phyloP scores from a whole-genome alignment of 2,888 invertebrate genomes.

The Tortrix viridana region DNA sequence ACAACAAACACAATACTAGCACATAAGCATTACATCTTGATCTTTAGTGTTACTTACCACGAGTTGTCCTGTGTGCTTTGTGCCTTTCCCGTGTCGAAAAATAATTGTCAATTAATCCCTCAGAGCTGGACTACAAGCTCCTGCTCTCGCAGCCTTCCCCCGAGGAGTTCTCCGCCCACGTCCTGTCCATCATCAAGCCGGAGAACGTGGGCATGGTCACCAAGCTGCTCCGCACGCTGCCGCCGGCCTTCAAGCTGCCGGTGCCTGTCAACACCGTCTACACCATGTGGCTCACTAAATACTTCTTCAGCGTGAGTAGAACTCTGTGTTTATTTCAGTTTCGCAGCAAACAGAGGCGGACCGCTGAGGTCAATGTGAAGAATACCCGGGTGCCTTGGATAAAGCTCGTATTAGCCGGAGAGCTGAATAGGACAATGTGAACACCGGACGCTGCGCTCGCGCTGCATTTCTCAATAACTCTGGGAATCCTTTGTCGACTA shows the following conservation, averaged over 20 bases:
- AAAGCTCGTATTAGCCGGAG: too few species aligned
- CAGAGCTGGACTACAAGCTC: slow-evolving; percentile 57
- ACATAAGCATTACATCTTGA: too few species aligned
- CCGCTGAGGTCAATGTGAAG: too few species aligned
- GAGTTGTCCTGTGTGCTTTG: too few species aligned
- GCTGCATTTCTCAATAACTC: too few species aligned
- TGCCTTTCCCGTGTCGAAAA: too few species aligned
- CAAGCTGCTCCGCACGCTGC: slow-evolving; percentile 72
- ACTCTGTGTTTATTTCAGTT: background rate
- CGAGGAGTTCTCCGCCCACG: slow-evolving; percentile 55
- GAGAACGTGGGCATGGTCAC: slow-evolving; percentile 69
- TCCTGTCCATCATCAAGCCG: slow-evolving; percentile 59
- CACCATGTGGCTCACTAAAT: slow-evolving; percentile 70
- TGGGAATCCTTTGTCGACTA: too few species aligned
- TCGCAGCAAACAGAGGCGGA: background rate
- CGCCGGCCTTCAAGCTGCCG: slow-evolving; percentile 59
- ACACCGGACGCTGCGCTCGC: too few species aligned
- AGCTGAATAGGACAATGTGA: too few species aligned
- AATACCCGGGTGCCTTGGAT: too few species aligned
- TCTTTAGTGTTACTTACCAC: too few species aligned
- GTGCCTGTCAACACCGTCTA: slow-evolving; percentile 64
- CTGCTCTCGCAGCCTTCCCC: slow-evolving; percentile 62
- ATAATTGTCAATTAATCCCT: slow-evolving; percentile 41
- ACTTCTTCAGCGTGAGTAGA: slow-evolving; percentile 74
- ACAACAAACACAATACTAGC: too few species aligned